phyloP scores from a whole-genome alignment of 53 echinoderm and acorn worm species.

The Mesocentrotus franciscanus region DNA sequence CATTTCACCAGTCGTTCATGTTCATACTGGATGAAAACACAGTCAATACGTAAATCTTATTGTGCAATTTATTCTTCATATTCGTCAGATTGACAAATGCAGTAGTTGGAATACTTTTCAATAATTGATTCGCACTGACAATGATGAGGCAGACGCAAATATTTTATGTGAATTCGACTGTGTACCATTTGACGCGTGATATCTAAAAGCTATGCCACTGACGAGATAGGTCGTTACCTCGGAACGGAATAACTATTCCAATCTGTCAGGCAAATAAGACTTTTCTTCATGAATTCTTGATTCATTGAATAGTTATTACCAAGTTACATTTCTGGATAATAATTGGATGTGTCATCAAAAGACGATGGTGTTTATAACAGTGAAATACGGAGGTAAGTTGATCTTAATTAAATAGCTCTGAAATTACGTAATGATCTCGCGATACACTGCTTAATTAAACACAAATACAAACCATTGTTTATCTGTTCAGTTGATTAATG shows the following conservation, averaged over 20 bases:
- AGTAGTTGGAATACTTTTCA: background rate
- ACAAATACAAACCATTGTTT: background rate
- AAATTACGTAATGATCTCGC: background rate
- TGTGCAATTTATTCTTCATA: background rate
- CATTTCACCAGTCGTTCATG: background rate
- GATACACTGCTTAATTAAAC: background rate
- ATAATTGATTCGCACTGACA: background rate
- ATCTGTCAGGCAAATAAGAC: background rate
- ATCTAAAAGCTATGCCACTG: background rate
- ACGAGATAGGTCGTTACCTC: background rate
- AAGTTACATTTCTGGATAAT: background rate
- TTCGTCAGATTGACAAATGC: background rate
- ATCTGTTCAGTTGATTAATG: background rate
- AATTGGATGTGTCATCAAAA: conserved; percentile 19
- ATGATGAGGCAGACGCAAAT: background rate
- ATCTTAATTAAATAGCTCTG: background rate
- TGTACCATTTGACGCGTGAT: background rate
- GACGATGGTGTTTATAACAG: conserved; percentile 87
- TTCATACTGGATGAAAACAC: background rate
- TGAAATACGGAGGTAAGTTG: conserved; percentile 92
- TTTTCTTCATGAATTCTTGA: background rate
- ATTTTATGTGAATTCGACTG: background rate
- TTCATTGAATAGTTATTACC: background rate
- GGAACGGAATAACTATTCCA: background rate
- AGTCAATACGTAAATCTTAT: background rate